These are phyloP conservation scores for Orchestes rusci DNA, from an alignment of 2,888 invertebrate species.

Conservation along the genomic window DNA sequence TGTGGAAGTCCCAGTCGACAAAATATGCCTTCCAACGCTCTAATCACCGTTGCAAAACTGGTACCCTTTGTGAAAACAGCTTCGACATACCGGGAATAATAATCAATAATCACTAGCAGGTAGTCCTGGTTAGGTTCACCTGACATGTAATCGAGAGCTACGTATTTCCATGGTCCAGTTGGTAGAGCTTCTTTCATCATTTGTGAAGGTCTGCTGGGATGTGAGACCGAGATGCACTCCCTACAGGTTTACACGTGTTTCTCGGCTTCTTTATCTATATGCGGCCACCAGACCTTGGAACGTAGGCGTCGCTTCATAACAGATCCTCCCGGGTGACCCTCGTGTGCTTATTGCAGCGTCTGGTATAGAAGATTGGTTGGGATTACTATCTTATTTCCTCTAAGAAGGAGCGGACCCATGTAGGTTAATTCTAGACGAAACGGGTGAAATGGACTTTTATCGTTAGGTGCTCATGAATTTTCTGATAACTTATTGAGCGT, in stretches of 20 bases:
- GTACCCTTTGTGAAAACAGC: too few species aligned
- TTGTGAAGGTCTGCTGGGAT: conserved; percentile 10
- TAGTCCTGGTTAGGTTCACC: conserved; percentile 28
- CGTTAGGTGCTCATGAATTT: conserved; percentile 18
- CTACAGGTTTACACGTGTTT: conserved; percentile 7
- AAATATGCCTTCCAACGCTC: too few species aligned
- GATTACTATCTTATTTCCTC: conserved; percentile 25
- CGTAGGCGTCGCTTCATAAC: conserved; percentile 12
- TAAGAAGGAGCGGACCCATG: conserved; percentile 24
- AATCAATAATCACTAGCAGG: conserved; percentile 15
- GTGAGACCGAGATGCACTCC: conserved; percentile 7
- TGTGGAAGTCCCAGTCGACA: too few species aligned
- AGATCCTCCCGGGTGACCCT: conserved; percentile 28
- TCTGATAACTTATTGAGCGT: conserved; percentile 12
- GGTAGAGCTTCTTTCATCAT: conserved; percentile 14
- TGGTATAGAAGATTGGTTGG: conserved; percentile 22
- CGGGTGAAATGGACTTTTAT: conserved; percentile 23
- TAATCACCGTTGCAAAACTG: too few species aligned
- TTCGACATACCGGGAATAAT: conserved; percentile 6
- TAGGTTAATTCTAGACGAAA: conserved; percentile 24
- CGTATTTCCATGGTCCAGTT: too few species aligned
- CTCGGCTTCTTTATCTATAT: conserved; percentile 10
- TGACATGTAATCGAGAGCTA: too few species aligned
- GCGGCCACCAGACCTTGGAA: conserved; percentile 19
- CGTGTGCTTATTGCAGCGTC: too few species aligned